Conservation (phyloP, 2,888 invertebrate species). For the Drosophila yooni region DNA sequence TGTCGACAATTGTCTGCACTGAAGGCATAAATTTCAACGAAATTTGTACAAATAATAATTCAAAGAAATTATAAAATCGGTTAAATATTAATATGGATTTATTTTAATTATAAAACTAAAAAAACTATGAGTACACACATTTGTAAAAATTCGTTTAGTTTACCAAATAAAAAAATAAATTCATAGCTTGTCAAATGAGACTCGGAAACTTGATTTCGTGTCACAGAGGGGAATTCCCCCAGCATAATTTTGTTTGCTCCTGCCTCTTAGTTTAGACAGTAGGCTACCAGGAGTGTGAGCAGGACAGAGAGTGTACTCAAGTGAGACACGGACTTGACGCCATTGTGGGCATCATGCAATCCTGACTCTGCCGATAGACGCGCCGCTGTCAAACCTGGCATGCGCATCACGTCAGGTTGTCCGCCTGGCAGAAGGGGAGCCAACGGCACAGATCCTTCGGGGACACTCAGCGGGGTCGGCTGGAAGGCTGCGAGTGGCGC, state of each 20-base stretch:
- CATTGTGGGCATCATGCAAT: constrained; percentile 52
- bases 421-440: constrained; percentile 64
- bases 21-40: background rate
- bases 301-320: constrained; percentile 56
- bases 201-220: constrained; percentile 29
- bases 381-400: constrained; percentile 74
- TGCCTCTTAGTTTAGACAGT: constrained; percentile 54
- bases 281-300: constrained; percentile 71
- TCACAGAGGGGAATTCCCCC: background rate
- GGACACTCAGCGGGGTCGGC: constrained; percentile 59
- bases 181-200: constrained; percentile 1
- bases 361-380: constrained; percentile 66
- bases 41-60: background rate
- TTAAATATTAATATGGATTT: constrained; percentile 15
- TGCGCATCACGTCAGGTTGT: constrained; percentile 75
- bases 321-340: constrained; percentile 30
- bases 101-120: constrained; percentile 43
- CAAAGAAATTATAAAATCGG: background rate
- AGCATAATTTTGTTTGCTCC: background rate
- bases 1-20: background rate
- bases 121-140: constrained; percentile 58
- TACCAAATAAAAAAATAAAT: constrained; percentile 46
- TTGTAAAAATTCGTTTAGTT: constrained; percentile 59
- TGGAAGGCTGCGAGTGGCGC: constrained; percentile 58
- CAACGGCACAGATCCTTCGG: constrained; percentile 73